A percentile compares a stretch with the other conserved stretches of the same genome.
These are phyloP conservation scores for Drosophila simulans DNA, from an alignment of 1,140 invertebrate genomes.

Conservation along the genomic window DNA sequence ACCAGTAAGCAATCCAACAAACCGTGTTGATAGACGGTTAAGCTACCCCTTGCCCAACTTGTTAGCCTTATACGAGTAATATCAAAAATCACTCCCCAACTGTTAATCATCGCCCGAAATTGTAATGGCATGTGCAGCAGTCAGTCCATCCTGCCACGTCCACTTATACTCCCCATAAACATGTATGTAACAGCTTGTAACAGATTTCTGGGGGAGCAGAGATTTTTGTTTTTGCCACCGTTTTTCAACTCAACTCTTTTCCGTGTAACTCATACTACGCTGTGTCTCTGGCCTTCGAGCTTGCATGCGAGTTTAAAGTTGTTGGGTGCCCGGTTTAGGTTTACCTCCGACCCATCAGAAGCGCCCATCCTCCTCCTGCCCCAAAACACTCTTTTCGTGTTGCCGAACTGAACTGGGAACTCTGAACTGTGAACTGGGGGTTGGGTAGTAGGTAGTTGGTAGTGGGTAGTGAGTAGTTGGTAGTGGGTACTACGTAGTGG, in stretches of 20 bases:
- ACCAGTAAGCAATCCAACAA: background rate
- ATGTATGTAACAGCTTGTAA: constrained; percentile 17
- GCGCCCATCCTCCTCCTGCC: background rate
- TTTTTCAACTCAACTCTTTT: constrained; percentile 25
- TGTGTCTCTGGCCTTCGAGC: constrained; percentile 5
- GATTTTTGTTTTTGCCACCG: constrained; percentile 26
- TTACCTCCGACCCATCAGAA: constrained; percentile 1
- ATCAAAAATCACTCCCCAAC: constrained; percentile 3
- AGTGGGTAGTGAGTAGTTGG: background rate
- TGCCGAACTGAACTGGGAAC: constrained; percentile 28
- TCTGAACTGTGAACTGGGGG: constrained; percentile 13
- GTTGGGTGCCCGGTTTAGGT: constrained; percentile 49
- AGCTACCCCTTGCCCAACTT: constrained; percentile 17
- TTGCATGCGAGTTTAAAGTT: constrained; percentile 74
- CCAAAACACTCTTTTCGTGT: constrained; percentile 51
- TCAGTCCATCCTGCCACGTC: constrained; percentile 26
- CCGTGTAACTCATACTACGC: constrained; percentile 13
- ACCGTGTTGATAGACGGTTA: constrained; percentile 6
- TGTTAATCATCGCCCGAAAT: constrained; percentile 22
- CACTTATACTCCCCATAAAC: constrained; percentile 45
- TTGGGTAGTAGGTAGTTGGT: background rate
- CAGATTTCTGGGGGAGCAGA: constrained; percentile 17
- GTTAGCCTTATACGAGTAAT: constrained; percentile 2
- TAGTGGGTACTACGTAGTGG: constrained; percentile 3
- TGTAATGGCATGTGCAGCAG: constrained; percentile 26